Evolutionary conservation across 2,797 vertebrate genomes (phyloP).

Genomic region (Falco biarmicus): DNA sequence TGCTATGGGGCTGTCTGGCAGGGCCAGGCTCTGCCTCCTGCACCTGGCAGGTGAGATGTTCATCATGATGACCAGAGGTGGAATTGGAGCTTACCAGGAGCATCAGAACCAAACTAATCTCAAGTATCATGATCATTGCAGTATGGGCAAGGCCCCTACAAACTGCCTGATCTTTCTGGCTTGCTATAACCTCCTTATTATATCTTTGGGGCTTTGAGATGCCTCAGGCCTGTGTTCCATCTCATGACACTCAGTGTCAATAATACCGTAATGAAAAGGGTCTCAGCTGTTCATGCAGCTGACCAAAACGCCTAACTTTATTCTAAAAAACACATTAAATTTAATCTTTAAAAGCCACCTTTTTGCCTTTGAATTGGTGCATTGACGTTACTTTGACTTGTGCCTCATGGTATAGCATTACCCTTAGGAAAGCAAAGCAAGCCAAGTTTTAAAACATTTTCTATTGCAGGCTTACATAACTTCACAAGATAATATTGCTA

Average conservation of each 20-base stretch:
- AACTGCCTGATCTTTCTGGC: neutral
- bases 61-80: neutral
- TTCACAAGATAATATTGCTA: neutral
- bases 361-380: neutral
- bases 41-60: neutral
- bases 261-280: neutral
- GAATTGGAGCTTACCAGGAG: neutral
- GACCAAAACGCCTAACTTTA: neutral
- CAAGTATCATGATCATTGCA: accelerated
- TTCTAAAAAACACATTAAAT: neutral
- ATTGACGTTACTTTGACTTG: neutral
- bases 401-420: neutral
- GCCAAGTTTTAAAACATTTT: neutral
- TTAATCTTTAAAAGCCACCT: neutral
- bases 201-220: neutral
- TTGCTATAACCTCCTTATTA: neutral
- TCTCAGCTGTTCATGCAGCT: neutral
- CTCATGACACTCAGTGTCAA: neutral
- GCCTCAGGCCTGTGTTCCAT: neutral
- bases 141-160: neutral
- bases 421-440: neutral
- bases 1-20: neutral
- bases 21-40: neutral
- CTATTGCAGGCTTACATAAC: neutral
- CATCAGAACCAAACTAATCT: neutral